A percentile compares a stretch with the other conserved stretches of the same genome.
phyloP scores from a whole-genome alignment of 2,888 invertebrate species.

The Troides helena region DNA sequence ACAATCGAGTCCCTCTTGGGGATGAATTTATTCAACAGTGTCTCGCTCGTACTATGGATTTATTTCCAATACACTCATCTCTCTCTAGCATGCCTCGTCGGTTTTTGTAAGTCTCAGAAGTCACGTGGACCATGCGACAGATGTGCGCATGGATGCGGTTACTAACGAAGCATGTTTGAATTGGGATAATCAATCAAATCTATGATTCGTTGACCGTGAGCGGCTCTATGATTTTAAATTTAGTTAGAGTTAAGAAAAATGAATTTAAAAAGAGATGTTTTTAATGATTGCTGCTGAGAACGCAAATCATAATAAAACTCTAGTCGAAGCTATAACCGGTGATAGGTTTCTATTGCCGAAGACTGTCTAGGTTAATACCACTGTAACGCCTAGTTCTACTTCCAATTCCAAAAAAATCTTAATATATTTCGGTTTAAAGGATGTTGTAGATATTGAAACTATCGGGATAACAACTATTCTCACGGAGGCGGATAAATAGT shows the following conservation, averaged over 20 bases:
- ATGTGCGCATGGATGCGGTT: conserved; percentile 75
- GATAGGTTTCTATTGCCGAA: no score
- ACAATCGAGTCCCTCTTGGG: conserved; percentile 52
- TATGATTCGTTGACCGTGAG: conserved; percentile 69
- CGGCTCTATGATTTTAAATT: conserved; percentile 52
- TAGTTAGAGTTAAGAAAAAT: conserved; percentile 29
- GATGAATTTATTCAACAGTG: conserved; percentile 52
- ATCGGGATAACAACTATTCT: no score
- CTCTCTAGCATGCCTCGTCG: conserved; percentile 57
- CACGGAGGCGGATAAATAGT: no score
- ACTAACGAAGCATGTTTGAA: conserved; percentile 74
- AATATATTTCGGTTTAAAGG: no score
- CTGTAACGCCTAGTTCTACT: no score
- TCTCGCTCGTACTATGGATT: conserved; percentile 45
- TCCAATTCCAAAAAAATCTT: no score
- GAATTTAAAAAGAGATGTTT: not conserved
- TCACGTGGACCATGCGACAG: conserved; percentile 74
- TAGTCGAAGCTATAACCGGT: no score
- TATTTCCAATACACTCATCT: conserved; percentile 48
- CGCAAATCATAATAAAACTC: not conserved
- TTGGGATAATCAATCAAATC: conserved; percentile 77
- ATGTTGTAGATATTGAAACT: no score
- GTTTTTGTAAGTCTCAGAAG: conserved; percentile 74
- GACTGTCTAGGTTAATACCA: no score
- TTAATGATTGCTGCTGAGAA: not conserved